phyloP scores from a whole-genome alignment of 2,113 vertebrate species.

The Notechis scutatus region DNA sequence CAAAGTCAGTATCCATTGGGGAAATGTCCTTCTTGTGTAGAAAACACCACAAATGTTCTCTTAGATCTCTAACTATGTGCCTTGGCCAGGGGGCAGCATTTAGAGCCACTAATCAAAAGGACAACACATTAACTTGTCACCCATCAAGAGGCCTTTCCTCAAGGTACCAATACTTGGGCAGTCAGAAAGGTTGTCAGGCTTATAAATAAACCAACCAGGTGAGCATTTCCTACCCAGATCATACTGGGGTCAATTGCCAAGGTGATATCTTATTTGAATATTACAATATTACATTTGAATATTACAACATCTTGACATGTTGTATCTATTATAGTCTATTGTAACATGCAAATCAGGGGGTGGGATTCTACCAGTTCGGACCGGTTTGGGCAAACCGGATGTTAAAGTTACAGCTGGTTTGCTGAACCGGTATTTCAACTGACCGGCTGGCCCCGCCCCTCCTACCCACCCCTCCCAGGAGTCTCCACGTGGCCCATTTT shows the following conservation, averaged over 20 bases:
- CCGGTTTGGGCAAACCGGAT: too few relatives aligned
- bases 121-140: background rate
- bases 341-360: background rate
- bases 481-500: too few relatives aligned
- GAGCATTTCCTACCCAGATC: background rate
- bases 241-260: background rate
- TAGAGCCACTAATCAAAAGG: background rate
- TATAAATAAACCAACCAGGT: background rate
- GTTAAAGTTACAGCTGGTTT: too few relatives aligned
- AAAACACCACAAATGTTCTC: background rate
- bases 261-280: background rate
- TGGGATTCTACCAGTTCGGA: too few relatives aligned
- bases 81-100: background rate
- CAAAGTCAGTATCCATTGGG: background rate
- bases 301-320: too few relatives aligned
- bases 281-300: too few relatives aligned
- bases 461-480: too few relatives aligned
- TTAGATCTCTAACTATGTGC: background rate
- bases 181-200: background rate
- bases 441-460: too few relatives aligned
- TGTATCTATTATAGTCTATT: background rate
- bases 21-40: background rate
- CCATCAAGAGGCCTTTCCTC: background rate
- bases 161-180: background rate
- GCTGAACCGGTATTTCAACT: too few relatives aligned